Base-by-base conservation (phyloP, 2,113 vertebrate species). In the Anser cygnoides region DNA sequence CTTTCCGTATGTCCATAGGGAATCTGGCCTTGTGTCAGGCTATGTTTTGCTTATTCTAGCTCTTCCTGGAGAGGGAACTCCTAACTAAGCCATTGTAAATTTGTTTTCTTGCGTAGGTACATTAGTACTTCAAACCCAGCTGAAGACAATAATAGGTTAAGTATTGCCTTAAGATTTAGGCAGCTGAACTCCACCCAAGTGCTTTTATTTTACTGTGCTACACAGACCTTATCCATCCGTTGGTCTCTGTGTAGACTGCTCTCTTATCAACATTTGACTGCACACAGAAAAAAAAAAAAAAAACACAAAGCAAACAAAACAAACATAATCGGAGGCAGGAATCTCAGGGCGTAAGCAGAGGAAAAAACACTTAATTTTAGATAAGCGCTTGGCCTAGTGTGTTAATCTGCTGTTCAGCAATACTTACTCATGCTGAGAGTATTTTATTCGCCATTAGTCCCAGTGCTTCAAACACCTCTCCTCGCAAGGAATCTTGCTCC, bases 21-120 rank as follows among this genome's bases (percentile, higher is more conserved):
- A 82, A 66, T 29, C 63, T 91, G 70, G 62, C 71, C 29, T 50
- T 66, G 17, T 84, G 92, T 94, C 84, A 70, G 28, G 9, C 26
- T 43, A 57, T 1, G 1, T 65, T 91, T 87, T 95, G 89, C 58
- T 93, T 96, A 92, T 66, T 82, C 50, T 66, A 87, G 58, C 41
- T 70, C 89, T 91, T 95, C 86, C 86, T 93, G 89, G 62, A 93
- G 71, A 63, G n/a, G 37, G 22, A 91, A 91, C 46, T 94, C 50
- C 62, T 73, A 89, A 71, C 76, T 28, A 84, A 92, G 49, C 49
- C 58, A 70, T 63, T 87, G 73, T 72, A 91, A 81, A 82, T 81
- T 90, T 92, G 72, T 74, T 93, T 95, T 79, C 84, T 95, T 92
- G 41, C 39, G 49, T 84, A 68, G 62, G 41, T 84, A 84, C 35